A percentile compares a stretch with the other conserved stretches of the same genome.
Conservation (phyloP, 1,140 invertebrate genomes). For the Sesamia nonagrioides region DNA sequence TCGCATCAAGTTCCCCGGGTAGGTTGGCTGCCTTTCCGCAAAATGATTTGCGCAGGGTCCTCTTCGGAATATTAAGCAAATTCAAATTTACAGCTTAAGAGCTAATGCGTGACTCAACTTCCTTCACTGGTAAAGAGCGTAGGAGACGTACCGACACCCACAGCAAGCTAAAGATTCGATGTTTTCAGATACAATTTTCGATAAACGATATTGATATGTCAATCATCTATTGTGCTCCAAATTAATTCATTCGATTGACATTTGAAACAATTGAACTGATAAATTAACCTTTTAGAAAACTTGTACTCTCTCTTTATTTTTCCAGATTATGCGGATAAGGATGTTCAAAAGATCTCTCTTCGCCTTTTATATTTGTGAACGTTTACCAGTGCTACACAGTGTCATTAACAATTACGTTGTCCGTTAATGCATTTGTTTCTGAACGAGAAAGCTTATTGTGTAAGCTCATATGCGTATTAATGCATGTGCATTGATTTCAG, state of each 20-base stretch:
- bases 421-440: constrained; percentile 54
- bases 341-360: neutral
- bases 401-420: constrained; percentile 56
- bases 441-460: constrained; percentile 59
- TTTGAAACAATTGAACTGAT: constrained; percentile 64
- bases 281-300: constrained; percentile 47
- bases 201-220: constrained; percentile 68
- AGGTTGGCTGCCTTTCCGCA: constrained; percentile 43
- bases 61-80: constrained; percentile 73
- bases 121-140: constrained; percentile 56
- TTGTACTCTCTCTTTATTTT: constrained; percentile 3
- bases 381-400: constrained; percentile 40
- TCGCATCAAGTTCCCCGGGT: constrained; percentile 43
- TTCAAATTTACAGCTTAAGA: constrained; percentile 68
- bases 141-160: constrained; percentile 63
- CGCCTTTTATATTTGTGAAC: constrained; percentile 6
- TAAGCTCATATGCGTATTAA: constrained; percentile 63
- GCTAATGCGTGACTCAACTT: constrained; percentile 67
- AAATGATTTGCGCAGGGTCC: constrained; percentile 51
- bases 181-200: constrained; percentile 55
- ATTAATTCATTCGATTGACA: constrained; percentile 69
- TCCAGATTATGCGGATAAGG: neutral
- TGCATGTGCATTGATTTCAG: constrained; percentile 68
- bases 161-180: constrained; percentile 56
- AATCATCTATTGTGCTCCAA: constrained; percentile 69